A percentile compares a stretch with the other conserved stretches of the same genome.
Conservation (phyloP, 2,113 vertebrate genomes). For the Tenrec ecaudatus region DNA sequence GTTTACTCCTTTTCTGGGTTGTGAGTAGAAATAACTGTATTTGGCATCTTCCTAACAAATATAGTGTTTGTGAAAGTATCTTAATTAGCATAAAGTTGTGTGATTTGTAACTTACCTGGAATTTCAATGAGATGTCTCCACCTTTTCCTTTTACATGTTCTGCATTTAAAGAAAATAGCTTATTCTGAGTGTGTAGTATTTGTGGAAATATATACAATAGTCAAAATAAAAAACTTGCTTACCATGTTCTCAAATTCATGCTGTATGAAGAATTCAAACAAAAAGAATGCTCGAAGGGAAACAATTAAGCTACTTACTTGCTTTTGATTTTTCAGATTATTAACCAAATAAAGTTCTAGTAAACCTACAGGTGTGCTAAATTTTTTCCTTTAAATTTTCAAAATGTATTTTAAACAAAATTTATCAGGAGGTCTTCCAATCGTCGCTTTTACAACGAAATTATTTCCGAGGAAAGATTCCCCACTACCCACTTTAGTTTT, state of each 20-base stretch:
- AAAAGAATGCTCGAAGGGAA: not conserved
- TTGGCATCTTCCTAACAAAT: conserved; percentile 46
- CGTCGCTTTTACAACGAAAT: conserved; percentile 13
- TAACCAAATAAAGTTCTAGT: conserved; percentile 64
- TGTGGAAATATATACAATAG: not conserved
- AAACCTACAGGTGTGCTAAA: conserved; percentile 58
- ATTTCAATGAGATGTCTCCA: conserved; percentile 34
- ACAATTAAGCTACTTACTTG: conserved; percentile 35
- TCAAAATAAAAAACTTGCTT: conserved; percentile 45
- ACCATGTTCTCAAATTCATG: not conserved
- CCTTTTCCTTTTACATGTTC: not conserved
- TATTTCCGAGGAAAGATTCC: conserved; percentile 37
- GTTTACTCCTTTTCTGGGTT: conserved; percentile 2
- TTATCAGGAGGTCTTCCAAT: not conserved
- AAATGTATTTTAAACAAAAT: not conserved
- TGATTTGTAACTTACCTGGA: conserved; percentile 40
- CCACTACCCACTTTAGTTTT: conserved; percentile 23
- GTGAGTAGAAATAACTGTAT: conserved; percentile 24
- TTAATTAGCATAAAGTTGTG: conserved; percentile 51
- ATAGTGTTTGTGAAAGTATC: conserved; percentile 45
- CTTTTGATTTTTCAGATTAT: conserved; percentile 51
- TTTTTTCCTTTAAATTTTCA: conserved; percentile 24
- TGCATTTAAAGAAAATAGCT: conserved; percentile 44
- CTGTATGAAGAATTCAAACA: conserved; percentile 2
- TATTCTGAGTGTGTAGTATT: conserved; percentile 20